Evolutionary conservation across 2,797 vertebrate genomes (phyloP).

Genomic region (Choloepus didactylus): DNA sequence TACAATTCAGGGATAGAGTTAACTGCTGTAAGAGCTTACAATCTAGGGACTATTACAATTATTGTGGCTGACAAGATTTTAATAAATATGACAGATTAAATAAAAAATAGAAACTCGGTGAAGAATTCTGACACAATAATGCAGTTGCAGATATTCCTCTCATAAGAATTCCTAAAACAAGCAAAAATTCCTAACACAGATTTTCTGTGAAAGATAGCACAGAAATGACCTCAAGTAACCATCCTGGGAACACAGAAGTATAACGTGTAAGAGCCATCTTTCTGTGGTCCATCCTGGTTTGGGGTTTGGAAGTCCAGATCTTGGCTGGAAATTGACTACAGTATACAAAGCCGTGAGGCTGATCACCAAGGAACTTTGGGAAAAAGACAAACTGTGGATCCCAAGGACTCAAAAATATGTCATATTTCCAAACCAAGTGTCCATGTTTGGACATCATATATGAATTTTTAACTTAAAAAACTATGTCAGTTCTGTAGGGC

Average conservation of each 20-base stretch:
- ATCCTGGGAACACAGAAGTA: background rate
- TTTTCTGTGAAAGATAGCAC: slow-evolving; percentile 38
- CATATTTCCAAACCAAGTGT: background rate
- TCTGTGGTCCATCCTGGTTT: background rate
- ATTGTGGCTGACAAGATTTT: background rate
- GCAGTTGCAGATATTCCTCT: background rate
- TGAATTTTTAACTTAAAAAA: slow-evolving; percentile 31
- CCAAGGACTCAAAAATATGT: background rate
- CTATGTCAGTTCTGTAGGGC: background rate
- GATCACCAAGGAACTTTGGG: background rate
- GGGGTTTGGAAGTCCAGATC: background rate
- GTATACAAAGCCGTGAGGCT: background rate
- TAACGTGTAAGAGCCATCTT: background rate
- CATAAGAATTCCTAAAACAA: slow-evolving; percentile 41
- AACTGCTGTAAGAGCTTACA: no score
- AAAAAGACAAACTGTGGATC: slow-evolving; percentile 6
- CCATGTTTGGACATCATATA: background rate
- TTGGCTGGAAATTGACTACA: slow-evolving; percentile 54
- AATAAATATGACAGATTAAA: slow-evolving; percentile 15
- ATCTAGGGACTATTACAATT: no score
- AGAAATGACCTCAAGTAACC: background rate
- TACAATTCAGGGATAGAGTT: no score
- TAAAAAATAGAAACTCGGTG: slow-evolving; percentile 1
- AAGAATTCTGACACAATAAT: background rate
- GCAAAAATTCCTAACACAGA: background rate